These are phyloP conservation scores for Pammene fasciana DNA, from an alignment of 2,888 invertebrate genomes.

Conservation along the genomic window DNA sequence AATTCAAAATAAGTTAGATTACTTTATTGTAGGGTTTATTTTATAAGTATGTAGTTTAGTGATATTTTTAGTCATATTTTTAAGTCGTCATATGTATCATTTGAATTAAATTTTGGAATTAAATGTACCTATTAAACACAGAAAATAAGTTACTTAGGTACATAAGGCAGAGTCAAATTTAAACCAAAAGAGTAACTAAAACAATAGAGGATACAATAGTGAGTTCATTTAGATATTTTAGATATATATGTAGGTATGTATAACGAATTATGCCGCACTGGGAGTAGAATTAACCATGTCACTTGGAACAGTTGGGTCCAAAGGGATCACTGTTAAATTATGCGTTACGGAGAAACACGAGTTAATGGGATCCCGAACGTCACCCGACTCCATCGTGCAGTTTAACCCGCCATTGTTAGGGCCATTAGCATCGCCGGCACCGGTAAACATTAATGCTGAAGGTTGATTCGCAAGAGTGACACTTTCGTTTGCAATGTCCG, in stretches of 20 bases:
- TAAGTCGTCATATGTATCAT: too few species aligned
- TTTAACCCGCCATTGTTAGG: conserved; percentile 48
- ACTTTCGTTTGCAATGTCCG: conserved; percentile 49
- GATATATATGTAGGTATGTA: too few species aligned
- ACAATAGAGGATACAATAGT: background rate
- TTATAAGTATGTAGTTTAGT: too few species aligned
- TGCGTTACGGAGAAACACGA: conserved; percentile 69
- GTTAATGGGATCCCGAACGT: conserved; percentile 71
- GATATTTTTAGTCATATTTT: too few species aligned
- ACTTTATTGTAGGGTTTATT: too few species aligned
- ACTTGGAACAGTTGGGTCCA: conserved; percentile 46
- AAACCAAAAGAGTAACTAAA: background rate
- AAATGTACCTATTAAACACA: too few species aligned
- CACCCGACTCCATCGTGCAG: conserved; percentile 63
- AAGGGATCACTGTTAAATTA: conserved; percentile 72
- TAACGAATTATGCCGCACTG: conserved; percentile 30
- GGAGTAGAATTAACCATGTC: conserved; percentile 32
- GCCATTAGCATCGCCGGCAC: conserved; percentile 50
- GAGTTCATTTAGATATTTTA: conserved; percentile 1
- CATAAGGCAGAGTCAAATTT: too few species aligned
- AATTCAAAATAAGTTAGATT: too few species aligned
- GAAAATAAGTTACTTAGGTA: too few species aligned
- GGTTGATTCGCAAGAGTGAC: conserved; percentile 52
- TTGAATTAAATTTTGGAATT: too few species aligned
- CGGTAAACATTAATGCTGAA: conserved; percentile 54